Evolutionary conservation across 1,140 invertebrate genomes (phyloP), one percentile per base, ranked within the genome.

Genomic region (Mesaphorura yosii): DNA sequence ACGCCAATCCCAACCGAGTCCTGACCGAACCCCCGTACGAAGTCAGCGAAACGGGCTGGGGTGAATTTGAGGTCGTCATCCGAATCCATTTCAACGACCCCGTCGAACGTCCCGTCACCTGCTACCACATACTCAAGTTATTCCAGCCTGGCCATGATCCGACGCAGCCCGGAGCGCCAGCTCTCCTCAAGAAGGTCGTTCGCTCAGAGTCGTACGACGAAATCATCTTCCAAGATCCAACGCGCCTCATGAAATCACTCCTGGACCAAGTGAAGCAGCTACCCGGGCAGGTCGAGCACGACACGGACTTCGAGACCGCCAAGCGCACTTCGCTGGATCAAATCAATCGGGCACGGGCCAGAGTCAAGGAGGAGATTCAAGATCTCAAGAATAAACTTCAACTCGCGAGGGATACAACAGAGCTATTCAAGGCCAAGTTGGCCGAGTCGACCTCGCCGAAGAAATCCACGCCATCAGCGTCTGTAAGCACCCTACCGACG

Each of bases 41-140:
- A 76, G 79, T 99, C 0, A 91, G 84, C 0, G 96, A 99, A 73
- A 98, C 95, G 46, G 96, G 95, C 1, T 99, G 96, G 95, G 96
- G 96, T 64, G 96, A 99, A 73, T 99, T 99, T 73, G 96, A 98
- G 72, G 87, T 98, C 61, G 84, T 91, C 25, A 97, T 98, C 20
- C 97, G 98, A 70, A 90, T 99, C 51, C 93, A 91, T 71, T 98
- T 98, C 66, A 82, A 90, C 66, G 96, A 99, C 76, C 85, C 88
- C 5, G 94, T 92, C 69, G 95, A 97, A 73, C 75, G 88, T 72
- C 86, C 88, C 27, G 92, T 92, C 72, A 82, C 77, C 78, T 15
- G 40, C 17, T 96, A 94, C 70, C 93, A 98, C 66, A 84, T 95
- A 42, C 73, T 98, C 10, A 97, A 97, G 71, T 70, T 98, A 7